Evolutionary conservation across 2,888 invertebrate species (phyloP), one percentile per base, ranked within the genome.

Genomic region (Ennomos quercinarius): DNA sequence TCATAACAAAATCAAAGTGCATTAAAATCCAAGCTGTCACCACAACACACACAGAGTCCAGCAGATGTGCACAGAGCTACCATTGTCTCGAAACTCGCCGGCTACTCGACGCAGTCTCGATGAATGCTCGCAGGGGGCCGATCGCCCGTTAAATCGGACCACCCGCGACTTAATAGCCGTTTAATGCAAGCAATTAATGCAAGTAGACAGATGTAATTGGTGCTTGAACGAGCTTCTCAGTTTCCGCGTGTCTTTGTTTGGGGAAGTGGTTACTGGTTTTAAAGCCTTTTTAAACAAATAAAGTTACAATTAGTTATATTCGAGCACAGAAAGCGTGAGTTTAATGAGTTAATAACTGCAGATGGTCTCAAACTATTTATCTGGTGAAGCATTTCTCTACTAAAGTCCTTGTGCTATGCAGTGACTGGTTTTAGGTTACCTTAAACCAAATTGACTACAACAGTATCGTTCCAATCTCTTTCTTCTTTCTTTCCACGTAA

Each of bases 101-200:
- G 45, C 27, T 10, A 50, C 54, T 51, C 55, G 44, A 50, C 46
- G 12, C 10, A 39, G 8, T 34, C 13, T 39, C 42, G 41, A 44
- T 46, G 12, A 40, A 46, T 39, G 38, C 11, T 39, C 12, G 47
- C 46, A 40, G 47, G 60, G 60, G 50, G 43, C 55, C 40, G 40
- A 40, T 45, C 27, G 45, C 11, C 68, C 61, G 68, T 83, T 72
- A 79, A 78, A 78, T 70, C 64, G 66, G 84, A 81, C 83, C 84
- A 83, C 84, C 81, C 78, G 63, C 64, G 57, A 56, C 43, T 70
- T 58, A 52, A 62, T 45, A 13, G 52, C 57, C 52, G 57, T 61
- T 61, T 57, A 49, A 61, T 56, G 60, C 51, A 56, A 48, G 53
- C 57, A 50, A 57, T 57, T 57, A 61, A 61, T 61, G 53, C 27